A percentile compares a stretch with the other conserved stretches of the same genome.
Conservation (phyloP, 2,888 invertebrate species). For the Polydrusus tereticollis region DNA sequence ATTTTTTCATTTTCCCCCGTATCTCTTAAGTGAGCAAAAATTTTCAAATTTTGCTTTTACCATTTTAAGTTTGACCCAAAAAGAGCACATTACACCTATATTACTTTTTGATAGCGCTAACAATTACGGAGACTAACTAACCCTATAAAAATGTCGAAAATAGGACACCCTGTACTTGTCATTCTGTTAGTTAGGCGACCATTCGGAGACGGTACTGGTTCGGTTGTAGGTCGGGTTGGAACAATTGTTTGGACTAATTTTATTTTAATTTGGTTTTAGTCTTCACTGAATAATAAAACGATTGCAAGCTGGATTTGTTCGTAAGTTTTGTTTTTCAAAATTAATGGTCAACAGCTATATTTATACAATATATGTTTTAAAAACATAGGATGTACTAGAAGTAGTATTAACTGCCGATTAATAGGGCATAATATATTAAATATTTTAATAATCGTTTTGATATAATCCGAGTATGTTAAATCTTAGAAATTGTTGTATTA, state of each 20-base stretch:
- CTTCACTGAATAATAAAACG: background rate
- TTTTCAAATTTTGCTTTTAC: too few species aligned
- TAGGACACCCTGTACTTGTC: too few species aligned
- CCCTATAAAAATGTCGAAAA: too few species aligned
- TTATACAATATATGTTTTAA: conserved; percentile 20
- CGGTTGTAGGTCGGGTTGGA: too few species aligned
- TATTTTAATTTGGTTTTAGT: background rate
- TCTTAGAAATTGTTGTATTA: conserved; percentile 38
- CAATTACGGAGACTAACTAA: too few species aligned
- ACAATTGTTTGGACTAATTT: background rate
- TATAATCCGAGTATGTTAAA: conserved; percentile 30
- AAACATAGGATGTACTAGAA: conserved; percentile 24
- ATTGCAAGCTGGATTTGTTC: conserved; percentile 26
- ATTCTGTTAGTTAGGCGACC: too few species aligned
- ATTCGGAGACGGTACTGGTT: too few species aligned
- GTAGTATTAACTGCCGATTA: conserved; percentile 26
- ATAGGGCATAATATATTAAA: conserved; percentile 22
- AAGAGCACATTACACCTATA: too few species aligned
- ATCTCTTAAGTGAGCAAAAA: too few species aligned
- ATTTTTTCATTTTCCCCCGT: too few species aligned
- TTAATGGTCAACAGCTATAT: conserved; percentile 6
- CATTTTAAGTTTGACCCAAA: too few species aligned
- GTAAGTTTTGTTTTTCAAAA: conserved; percentile 18
- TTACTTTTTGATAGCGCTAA: too few species aligned
- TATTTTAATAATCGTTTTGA: conserved; percentile 41